Conservation (phyloP, 2,888 invertebrate genomes). For the Stenurella melanura region DNA sequence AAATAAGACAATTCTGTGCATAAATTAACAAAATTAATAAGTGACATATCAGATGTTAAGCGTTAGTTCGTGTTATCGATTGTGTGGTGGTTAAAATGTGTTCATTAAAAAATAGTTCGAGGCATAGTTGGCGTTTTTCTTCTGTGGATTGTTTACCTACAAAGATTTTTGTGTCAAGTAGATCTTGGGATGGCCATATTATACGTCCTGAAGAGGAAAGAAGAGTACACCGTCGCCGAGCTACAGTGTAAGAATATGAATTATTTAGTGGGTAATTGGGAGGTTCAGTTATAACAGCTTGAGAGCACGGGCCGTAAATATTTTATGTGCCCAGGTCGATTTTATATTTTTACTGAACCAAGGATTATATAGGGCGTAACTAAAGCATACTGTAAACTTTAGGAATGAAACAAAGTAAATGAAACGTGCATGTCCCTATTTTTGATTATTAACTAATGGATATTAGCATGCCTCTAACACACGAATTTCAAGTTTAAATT, state of each 20-base stretch:
- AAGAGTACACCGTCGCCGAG: constrained; percentile 49
- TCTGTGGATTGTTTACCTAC: constrained; percentile 65
- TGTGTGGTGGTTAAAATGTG: constrained; percentile 54
- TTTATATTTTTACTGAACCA: background rate
- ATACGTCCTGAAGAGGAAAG: constrained; percentile 31
- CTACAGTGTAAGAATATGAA: constrained; percentile 53
- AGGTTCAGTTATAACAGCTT: constrained; percentile 6
- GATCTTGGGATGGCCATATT: constrained; percentile 61
- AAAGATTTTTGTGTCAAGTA: constrained; percentile 59
- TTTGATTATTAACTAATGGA: too few species aligned
- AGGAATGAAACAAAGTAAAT: too few species aligned
- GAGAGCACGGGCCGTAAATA: background rate
- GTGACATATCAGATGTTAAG: background rate
- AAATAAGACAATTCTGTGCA: background rate
- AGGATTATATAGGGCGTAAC: background rate
- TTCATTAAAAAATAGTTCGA: constrained; percentile 57
- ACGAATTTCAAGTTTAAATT: too few species aligned
- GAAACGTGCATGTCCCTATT: too few species aligned
- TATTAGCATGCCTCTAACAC: too few species aligned
- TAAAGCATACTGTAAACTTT: background rate
- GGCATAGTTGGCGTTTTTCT: constrained; percentile 64
- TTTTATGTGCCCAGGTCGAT: constrained; percentile 23
- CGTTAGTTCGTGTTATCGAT: background rate
- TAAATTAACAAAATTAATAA: background rate
- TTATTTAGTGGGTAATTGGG: constrained; percentile 26